These are phyloP conservation scores for Papilio protenor DNA, from an alignment of 2,888 invertebrate genomes.

Conservation along the genomic window DNA sequence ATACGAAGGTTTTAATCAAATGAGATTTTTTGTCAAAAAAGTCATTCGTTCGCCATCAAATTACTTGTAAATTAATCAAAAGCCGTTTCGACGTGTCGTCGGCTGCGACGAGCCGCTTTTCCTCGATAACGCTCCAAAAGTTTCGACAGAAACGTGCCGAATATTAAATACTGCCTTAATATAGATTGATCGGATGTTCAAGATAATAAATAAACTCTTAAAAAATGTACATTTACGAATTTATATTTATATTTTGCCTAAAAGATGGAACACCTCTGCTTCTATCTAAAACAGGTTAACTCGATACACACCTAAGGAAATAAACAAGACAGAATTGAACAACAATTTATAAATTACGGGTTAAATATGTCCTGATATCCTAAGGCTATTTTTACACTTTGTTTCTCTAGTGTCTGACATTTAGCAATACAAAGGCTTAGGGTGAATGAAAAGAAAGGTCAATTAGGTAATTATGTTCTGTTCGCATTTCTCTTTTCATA, in stretches of 20 bases:
- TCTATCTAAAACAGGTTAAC: no score
- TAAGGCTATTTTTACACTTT: not conserved
- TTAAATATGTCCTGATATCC: not conserved
- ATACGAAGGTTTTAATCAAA: not conserved
- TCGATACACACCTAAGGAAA: no score
- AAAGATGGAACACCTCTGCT: no score
- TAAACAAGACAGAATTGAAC: no score
- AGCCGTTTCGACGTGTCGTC: not conserved
- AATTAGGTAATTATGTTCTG: not conserved
- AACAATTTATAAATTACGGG: no score
- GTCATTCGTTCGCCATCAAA: not conserved
- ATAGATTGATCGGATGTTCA: not conserved
- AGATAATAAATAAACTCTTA: no score
- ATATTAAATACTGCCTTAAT: not conserved
- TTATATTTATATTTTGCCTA: no score
- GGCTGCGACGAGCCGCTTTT: not conserved
- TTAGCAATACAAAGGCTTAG: not conserved
- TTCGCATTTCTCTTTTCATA: not conserved
- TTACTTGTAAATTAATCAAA: slow-evolving; percentile 22
- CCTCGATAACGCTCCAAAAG: not conserved
- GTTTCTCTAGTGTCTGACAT: not conserved
- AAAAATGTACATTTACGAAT: no score
- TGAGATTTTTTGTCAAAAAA: not conserved
- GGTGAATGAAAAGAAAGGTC: not conserved
- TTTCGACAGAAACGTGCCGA: slow-evolving; percentile 3